Base-by-base conservation (phyloP, 2,888 invertebrate genomes). In the Ophioninae sp. region DNA sequence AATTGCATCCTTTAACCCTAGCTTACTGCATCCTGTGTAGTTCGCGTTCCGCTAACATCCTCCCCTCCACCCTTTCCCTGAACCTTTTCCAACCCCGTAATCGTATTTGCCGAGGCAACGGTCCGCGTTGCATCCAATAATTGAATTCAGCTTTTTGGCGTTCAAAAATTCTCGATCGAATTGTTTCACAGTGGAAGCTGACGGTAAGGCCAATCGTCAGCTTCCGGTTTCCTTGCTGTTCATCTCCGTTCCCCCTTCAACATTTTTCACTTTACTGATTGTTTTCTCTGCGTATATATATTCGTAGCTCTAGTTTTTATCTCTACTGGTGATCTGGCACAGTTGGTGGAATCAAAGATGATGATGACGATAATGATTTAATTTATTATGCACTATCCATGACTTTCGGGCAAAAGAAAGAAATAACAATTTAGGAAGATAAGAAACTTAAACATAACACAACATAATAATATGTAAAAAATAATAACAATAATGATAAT, bases 81-180 rank as follows among this genome's bases (percentile, higher is more conserved):
- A 65, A 44, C 61, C 50, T 68, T 57, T 23, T 41, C 56, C 57
- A 65, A 62, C 61, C 37, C 50, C 57, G 44, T 73, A 41, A 41
- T 69, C 74, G 75, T 59, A 64, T 65, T 70, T 68, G 67, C 64
- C 57, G 67, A 44, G 70, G 76, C 64, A 65, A 65, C 39, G 44
- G 59, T 76, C 30, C 62, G 79, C 86, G 65, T 61, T 65, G 67
- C 50, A 65, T 77, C 80, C 87, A 88, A 90, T 91, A 91, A 91
- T 91, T 89, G 89, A 91, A 90, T 88, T 86, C 84, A 87, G 50
- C 89, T 90, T 90, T 90, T 90, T 88, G 86, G 88, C 85, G 80
- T 85, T 82, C 84, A 86, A 88, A 85, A 90, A 89, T 89, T 88
- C 68, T 6, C 87, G 87, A 89, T 90, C 88, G 87, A 89, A 77